These are phyloP conservation scores for Periophthalmus modestus DNA, from an alignment of 2,113 vertebrate species.

Conservation along the genomic window DNA sequence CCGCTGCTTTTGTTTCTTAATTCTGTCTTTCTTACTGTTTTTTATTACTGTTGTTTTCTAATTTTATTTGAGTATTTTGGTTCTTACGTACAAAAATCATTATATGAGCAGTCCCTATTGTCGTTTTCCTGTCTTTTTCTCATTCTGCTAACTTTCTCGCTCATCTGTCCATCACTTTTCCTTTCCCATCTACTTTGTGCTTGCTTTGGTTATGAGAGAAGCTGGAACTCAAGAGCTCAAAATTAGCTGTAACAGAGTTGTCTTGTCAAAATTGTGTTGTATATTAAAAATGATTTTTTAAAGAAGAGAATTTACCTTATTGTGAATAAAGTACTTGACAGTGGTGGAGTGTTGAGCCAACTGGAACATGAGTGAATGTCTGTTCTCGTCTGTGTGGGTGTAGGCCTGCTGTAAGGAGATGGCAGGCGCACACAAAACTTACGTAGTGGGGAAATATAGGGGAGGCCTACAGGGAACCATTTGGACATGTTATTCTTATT, in stretches of 20 bases:
- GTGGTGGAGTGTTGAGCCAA: constrained; percentile 74
- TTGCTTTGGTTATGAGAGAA: constrained; percentile 79
- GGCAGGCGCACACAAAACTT: background rate
- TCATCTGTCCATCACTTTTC: constrained; percentile 50
- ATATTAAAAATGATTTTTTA: constrained; percentile 82
- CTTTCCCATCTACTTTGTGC: constrained; percentile 62
- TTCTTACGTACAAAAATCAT: constrained; percentile 72
- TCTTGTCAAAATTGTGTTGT: constrained; percentile 82
- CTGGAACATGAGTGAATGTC: constrained; percentile 62
- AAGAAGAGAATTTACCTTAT: constrained; percentile 76
- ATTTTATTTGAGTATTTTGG: constrained; percentile 73
- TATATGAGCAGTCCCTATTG: constrained; percentile 65
- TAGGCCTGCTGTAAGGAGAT: background rate
- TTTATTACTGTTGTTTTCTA: constrained; percentile 74
- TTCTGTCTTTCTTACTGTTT: constrained; percentile 66
- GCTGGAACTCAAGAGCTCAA: constrained; percentile 76
- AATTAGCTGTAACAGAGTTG: constrained; percentile 78
- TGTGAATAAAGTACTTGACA: constrained; percentile 83
- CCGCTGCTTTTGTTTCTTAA: constrained; percentile 61
- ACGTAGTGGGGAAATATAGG: background rate
- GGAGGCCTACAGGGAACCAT: no score
- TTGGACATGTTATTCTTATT: no score
- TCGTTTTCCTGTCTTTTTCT: constrained; percentile 45
- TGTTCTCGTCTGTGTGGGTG: constrained; percentile 38
- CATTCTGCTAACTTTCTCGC: constrained; percentile 50